Conservation (phyloP, 2,113 vertebrate species). For the Panurus biarmicus region DNA sequence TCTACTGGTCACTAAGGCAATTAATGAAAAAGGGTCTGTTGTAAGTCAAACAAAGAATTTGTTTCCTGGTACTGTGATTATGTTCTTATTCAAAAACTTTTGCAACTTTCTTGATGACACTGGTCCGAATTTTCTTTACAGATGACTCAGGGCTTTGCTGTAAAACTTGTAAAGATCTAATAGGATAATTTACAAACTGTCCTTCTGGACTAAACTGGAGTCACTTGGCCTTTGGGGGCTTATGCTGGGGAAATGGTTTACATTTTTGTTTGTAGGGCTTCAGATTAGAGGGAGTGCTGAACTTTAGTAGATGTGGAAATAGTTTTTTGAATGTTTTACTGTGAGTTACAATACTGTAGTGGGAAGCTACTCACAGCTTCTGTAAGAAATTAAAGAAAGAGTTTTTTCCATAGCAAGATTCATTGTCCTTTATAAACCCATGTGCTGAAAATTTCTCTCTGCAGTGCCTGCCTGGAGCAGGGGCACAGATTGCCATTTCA, state of each 20-base stretch:
- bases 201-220: slow-evolving; percentile 5
- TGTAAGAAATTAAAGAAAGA: not conserved
- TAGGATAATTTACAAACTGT: not conserved
- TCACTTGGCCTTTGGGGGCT: not conserved
- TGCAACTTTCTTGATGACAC: not conserved
- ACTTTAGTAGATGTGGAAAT: not conserved
- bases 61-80: not conserved
- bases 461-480: not conserved
- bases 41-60: not conserved
- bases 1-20: not conserved
- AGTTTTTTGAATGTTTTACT: not conserved
- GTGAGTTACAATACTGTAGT: not conserved
- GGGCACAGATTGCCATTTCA: not conserved
- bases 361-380: not conserved
- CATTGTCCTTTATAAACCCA: not conserved
- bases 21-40: not conserved
- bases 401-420: not conserved
- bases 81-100: not conserved
- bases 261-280: not conserved
- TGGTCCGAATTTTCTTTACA: not conserved
- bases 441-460: not conserved
- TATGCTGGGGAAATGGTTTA: not conserved
- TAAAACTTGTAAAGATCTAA: not conserved
- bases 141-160: not conserved
- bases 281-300: not conserved